Evolutionary conservation across 2,797 vertebrate genomes (phyloP).

Genomic region (Falco berigora): DNA sequence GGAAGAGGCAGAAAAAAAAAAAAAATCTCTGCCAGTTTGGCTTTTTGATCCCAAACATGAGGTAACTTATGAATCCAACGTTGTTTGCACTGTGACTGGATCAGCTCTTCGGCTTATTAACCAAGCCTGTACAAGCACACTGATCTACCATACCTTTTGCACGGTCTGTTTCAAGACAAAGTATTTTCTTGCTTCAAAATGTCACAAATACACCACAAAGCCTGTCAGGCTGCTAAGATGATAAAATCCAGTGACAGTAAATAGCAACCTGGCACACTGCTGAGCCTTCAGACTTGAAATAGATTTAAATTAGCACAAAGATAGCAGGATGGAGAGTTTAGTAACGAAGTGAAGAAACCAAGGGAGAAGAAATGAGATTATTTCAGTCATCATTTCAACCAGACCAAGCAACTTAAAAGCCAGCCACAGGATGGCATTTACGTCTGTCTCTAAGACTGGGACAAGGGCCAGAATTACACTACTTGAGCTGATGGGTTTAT

Average conservation of each 20-base stretch:
- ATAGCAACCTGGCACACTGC: background rate
- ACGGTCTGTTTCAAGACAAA: background rate
- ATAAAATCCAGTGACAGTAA: background rate
- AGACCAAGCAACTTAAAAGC: background rate
- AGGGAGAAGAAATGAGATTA: background rate
- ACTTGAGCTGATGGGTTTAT: background rate
- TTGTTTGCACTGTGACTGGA: background rate
- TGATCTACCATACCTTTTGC: background rate
- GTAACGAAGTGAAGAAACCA: background rate
- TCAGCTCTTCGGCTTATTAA: background rate
- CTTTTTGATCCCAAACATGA: background rate
- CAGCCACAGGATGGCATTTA: constrained; percentile 7
- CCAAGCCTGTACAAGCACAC: background rate
- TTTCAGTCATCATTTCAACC: background rate
- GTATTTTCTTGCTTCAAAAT: background rate
- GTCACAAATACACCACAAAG: background rate
- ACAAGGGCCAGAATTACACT: constrained; percentile 8
- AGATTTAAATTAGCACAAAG: constrained; percentile 1
- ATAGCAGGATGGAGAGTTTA: background rate
- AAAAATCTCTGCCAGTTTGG: background rate
- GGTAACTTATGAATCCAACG: background rate
- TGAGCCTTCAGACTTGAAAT: background rate
- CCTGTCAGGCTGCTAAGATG: background rate
- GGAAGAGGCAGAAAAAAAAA: background rate
- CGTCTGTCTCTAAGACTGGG: background rate